A percentile compares a stretch with the other conserved stretches of the same genome.
These are phyloP conservation scores for Dorcus parallelipipedus DNA, from an alignment of 2,888 invertebrate genomes.

Conservation along the genomic window DNA sequence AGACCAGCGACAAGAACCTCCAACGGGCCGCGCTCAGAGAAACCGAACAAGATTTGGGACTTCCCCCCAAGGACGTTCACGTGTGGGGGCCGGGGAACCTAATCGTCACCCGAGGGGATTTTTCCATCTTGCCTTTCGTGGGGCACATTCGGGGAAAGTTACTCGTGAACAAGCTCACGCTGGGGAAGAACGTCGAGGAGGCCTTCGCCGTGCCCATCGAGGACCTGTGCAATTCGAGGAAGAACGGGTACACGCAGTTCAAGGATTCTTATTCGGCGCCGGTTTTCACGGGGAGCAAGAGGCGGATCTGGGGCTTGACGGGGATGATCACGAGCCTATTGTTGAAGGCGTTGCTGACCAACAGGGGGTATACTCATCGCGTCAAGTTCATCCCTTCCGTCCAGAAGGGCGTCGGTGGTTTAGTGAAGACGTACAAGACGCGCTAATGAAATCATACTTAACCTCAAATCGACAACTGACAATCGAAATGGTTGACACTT, in stretches of 20 bases:
- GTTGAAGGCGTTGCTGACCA: slow-evolving; percentile 63
- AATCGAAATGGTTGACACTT: too few species aligned
- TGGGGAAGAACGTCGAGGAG: slow-evolving; percentile 73
- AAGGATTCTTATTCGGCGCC: slow-evolving; percentile 61
- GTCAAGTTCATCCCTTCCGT: slow-evolving; percentile 45
- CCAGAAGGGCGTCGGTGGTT: background rate
- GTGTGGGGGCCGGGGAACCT: slow-evolving; percentile 62
- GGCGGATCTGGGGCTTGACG: slow-evolving; percentile 75
- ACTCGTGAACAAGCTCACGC: slow-evolving; percentile 54
- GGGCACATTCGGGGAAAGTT: slow-evolving; percentile 57
- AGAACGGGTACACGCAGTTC: slow-evolving; percentile 68
- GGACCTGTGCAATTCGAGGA: slow-evolving; percentile 59
- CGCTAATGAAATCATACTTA: too few species aligned
- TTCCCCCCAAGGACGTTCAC: slow-evolving; percentile 58
- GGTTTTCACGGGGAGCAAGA: slow-evolving; percentile 58
- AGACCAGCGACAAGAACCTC: slow-evolving; percentile 55
- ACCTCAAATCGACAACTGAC: too few species aligned
- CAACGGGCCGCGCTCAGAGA: slow-evolving; percentile 76
- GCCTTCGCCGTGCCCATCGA: slow-evolving; percentile 68
- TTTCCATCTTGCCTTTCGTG: slow-evolving; percentile 69
- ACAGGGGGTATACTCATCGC: slow-evolving; percentile 55
- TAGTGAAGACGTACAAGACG: too few species aligned
- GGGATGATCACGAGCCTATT: slow-evolving; percentile 72
- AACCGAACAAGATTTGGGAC: slow-evolving; percentile 80
- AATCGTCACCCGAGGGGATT: slow-evolving; percentile 51